These are phyloP conservation scores for Synergus japonicus DNA, from an alignment of 2,888 invertebrate species.

Conservation along the genomic window DNA sequence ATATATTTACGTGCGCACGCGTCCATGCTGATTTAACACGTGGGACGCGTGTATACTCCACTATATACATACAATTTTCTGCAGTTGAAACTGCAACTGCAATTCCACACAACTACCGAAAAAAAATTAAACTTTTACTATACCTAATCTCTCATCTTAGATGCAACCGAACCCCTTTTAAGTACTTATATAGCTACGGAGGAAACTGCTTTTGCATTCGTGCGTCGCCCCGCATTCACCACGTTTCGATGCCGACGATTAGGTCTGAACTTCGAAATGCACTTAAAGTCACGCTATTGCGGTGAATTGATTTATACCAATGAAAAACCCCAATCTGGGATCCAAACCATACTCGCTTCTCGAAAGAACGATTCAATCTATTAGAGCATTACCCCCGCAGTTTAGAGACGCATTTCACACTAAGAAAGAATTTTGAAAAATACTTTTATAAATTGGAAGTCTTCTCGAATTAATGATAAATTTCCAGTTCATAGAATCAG, in stretches of 20 bases:
- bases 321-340: not conserved
- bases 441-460: not conserved
- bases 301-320: conserved; percentile 10
- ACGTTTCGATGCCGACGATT: conserved; percentile 38
- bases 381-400: not conserved
- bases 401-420: not conserved
- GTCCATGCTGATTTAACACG: conserved; percentile 24
- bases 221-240: conserved; percentile 31
- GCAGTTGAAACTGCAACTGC: not conserved
- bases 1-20: conserved; percentile 26
- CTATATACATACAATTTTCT: not conserved
- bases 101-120: not conserved
- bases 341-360: not conserved
- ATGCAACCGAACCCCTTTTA: conserved; percentile 52
- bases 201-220: conserved; percentile 35
- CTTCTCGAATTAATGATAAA: no score
- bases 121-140: conserved; percentile 59
- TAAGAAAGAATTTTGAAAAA: not conserved
- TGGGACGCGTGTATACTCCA: conserved; percentile 25
- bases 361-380: not conserved
- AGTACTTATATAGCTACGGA: conserved; percentile 25
- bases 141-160: conserved; percentile 72
- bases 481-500: no score
- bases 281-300: conserved; percentile 34
- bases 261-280: conserved; percentile 39